Base-by-base conservation (phyloP, 2,113 vertebrate species). In the Paradisaea rubra region DNA sequence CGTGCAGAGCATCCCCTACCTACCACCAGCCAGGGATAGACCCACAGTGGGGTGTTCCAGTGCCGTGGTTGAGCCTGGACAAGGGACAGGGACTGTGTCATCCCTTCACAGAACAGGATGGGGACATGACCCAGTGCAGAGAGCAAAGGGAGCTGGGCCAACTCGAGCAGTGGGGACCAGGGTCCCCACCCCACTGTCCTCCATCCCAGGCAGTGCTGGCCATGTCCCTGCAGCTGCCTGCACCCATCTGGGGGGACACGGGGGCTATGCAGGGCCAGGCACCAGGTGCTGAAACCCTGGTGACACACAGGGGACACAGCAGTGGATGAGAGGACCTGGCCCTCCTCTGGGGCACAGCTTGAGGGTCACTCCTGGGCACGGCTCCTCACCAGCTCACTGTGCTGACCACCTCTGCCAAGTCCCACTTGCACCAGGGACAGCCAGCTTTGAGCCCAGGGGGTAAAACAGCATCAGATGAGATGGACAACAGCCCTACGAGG, bases 231-330 rank as follows among this genome's bases (percentile, higher is more conserved):
- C 5, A 13, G n/a, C 83, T 71, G 76, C 39, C 76, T 47, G 73
- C 64, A 28, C 9, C 33, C 25, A 1, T 22, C 27, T 28, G 3
- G 1, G 5, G 45, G 21, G 31, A 35, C 7, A 1, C 1, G 0
- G 27, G 7, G 17, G 18, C 14, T 2, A 1, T 19, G 64, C 13
- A 37, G 45, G 24, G 25, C 23, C 47, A 60, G 16, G 16, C 59
- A 64, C n/a, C 0, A 0, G 16, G 5, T 61, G 37, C 39, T 54
- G 71, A 54, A 18, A 21, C 33, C 30, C 47, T 9, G 21, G 39
- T 15, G 18, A 50, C 78, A 69, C 6, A 4, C 0, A 31, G 44
- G 63, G 47, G 45, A 49, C 44, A 17, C 65, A 47, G 64, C 80
- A 77, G 31, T 6, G 12, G 13, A 50, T 18, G 17, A 77, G 25